Evolutionary conservation across 2,888 invertebrate genomes (phyloP).

Genomic region (Phoenoteleia sp.): DNA sequence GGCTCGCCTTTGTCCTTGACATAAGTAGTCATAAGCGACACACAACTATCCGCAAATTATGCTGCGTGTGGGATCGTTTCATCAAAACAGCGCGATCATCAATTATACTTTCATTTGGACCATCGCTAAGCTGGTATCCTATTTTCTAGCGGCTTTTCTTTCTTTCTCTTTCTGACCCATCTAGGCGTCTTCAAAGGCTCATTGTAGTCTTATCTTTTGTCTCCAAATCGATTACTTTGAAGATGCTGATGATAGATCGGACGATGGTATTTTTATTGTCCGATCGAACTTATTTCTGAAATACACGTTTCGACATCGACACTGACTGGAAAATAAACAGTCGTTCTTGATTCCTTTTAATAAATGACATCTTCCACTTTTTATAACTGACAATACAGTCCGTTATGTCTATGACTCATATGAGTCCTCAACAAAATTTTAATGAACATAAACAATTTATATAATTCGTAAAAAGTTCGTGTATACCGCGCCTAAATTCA

Average conservation of each 20-base stretch:
- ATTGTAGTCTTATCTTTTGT: constrained; percentile 8
- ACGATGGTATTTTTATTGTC: constrained; percentile 20
- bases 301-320: constrained; percentile 12
- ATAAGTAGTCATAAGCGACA: constrained; percentile 59
- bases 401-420: background rate
- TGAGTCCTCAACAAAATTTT: too few species aligned
- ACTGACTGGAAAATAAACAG: background rate
- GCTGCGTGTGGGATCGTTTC: background rate
- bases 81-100: constrained; percentile 44
- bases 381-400: background rate
- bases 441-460: too few species aligned
- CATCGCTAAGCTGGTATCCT: constrained; percentile 22
- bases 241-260: background rate
- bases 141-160: constrained; percentile 37
- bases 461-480: too few species aligned
- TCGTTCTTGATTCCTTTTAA: background rate
- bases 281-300: background rate
- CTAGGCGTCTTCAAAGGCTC: background rate
- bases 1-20: constrained; percentile 72
- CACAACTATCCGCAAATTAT: constrained; percentile 49
- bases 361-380: background rate
- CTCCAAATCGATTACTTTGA: constrained; percentile 3
- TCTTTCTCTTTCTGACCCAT: background rate
- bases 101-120: constrained; percentile 37
- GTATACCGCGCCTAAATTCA: too few species aligned